Base-by-base conservation (phyloP, 2,888 invertebrate genomes). In the Acanthopleura granulata region DNA sequence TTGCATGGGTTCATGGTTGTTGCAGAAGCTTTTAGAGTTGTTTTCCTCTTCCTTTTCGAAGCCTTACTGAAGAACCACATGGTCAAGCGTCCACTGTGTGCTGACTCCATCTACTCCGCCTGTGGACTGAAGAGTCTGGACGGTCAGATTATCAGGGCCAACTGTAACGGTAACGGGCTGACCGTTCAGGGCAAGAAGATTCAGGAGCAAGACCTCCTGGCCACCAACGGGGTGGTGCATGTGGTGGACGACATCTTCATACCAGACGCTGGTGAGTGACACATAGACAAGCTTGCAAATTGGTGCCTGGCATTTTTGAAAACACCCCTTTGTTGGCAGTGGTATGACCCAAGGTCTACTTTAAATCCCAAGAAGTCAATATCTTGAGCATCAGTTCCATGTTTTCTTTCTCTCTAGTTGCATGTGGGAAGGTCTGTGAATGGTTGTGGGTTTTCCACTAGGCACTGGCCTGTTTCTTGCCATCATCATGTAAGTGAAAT, bases 151-250 rank as follows among this genome's bases (percentile, higher is more conserved):
- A 82, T 92, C 49, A 85, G 85, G 57, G 88, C 92, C 76, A 86
- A 89, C 73, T 92, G 92, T 82, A 91, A 91, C 78, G 84, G 87
- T 27, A 87, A 88, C 50, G 91, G 91, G 0, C 87, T 90, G 57
- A 89, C 85, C 61, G 89, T 91, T 6, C 91, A 91, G 72, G 88
- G 87, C 18, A 88, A 89, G 51, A 86, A 89, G 57, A 81, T 92
- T 16, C 82, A 88, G 0, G 86, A 88, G 0, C 89, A 90, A 49
- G 90, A 91, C 80, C 88, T 90, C 18, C 79, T 91, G 50, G 91
- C 91, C 11, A 85, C 86, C 57, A 92, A 92, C 80, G 92, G 92
- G 0, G 88, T 92, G n/a, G 87, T 92, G 15, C 92, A 92, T 81
- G 88, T 90, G 79, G 84, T 92, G 16, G 91, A 92, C 76, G 90